Evolutionary conservation across 2,888 invertebrate genomes (phyloP).

Genomic region (Campoplex capitator): DNA sequence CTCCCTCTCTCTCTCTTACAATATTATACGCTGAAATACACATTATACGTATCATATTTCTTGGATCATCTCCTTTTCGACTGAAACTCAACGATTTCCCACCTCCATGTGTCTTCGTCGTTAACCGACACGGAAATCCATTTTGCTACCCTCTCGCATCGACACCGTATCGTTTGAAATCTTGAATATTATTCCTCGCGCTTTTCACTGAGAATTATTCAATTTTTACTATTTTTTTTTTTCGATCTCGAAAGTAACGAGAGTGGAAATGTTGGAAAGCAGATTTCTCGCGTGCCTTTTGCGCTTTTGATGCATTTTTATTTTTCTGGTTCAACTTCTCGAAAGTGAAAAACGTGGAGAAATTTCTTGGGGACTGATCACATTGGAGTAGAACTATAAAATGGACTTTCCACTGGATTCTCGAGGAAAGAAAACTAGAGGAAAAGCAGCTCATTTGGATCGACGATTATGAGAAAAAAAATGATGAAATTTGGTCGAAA

Average conservation of each 20-base stretch:
- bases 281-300: too few species aligned
- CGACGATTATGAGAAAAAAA: too few species aligned
- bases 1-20: not conserved
- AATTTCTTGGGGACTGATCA: too few species aligned
- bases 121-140: slow-evolving; percentile 22
- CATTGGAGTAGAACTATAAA: not conserved
- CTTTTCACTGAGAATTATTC: not conserved
- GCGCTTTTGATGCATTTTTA: too few species aligned
- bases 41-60: not conserved
- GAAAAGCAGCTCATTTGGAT: too few species aligned
- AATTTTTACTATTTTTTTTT: not conserved
- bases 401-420: not conserved
- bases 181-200: slow-evolving; percentile 16
- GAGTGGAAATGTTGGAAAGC: too few species aligned
- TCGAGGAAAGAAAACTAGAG: not conserved
- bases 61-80: not conserved
- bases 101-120: slow-evolving; percentile 23
- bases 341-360: too few species aligned
- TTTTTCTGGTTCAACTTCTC: too few species aligned
- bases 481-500: too few species aligned
- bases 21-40: not conserved
- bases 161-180: not conserved
- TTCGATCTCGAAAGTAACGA: not conserved
- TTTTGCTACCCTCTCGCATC: slow-evolving; percentile 11
- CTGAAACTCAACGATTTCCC: slow-evolving; percentile 20